A percentile compares a stretch with the other conserved stretches of the same genome.
Evolutionary conservation across 2,888 invertebrate species (phyloP).

Genomic region (Ennomos fuscantarius): DNA sequence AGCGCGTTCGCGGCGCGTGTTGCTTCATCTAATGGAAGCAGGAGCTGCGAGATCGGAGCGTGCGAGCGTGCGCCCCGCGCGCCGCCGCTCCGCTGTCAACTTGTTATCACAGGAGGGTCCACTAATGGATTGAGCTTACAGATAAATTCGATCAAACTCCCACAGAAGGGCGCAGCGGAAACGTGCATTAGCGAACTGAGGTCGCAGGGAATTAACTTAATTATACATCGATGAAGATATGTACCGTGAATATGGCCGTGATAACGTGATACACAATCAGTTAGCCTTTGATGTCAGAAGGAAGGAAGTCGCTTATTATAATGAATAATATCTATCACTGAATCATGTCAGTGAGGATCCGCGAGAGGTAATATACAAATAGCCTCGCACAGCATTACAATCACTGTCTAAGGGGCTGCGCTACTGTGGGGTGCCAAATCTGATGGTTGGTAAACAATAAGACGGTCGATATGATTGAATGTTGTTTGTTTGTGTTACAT

Average conservation of each 20-base stretch:
- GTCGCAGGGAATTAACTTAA: constrained; percentile 44
- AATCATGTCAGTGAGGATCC: constrained; percentile 7
- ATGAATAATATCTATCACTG: constrained; percentile 2
- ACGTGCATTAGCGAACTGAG: constrained; percentile 64
- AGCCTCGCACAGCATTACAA: constrained; percentile 1
- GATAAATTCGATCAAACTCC: constrained; percentile 76
- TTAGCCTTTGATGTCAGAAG: constrained; percentile 16
- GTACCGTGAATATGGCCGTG: constrained; percentile 16
- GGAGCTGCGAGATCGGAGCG: constrained; percentile 24
- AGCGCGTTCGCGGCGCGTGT: constrained; percentile 33
- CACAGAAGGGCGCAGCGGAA: constrained; percentile 74
- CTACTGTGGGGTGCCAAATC: constrained; percentile 17
- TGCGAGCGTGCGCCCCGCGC: constrained; percentile 56
- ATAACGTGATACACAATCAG: constrained; percentile 5
- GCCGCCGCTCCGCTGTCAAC: constrained; percentile 62
- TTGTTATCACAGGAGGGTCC: constrained; percentile 73
- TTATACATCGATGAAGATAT: constrained; percentile 29
- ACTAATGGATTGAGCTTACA: constrained; percentile 75
- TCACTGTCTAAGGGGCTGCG: background rate
- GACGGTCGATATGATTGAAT: constrained; percentile 39
- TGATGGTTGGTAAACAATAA: constrained; percentile 31
- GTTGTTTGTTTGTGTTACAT: constrained; percentile 41
- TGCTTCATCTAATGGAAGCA: constrained; percentile 48
- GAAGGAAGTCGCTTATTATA: constrained; percentile 14
- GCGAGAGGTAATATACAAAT: constrained; percentile 8